phyloP scores from a whole-genome alignment of 2,888 invertebrate genomes.

The Conops quadrifasciatus region DNA sequence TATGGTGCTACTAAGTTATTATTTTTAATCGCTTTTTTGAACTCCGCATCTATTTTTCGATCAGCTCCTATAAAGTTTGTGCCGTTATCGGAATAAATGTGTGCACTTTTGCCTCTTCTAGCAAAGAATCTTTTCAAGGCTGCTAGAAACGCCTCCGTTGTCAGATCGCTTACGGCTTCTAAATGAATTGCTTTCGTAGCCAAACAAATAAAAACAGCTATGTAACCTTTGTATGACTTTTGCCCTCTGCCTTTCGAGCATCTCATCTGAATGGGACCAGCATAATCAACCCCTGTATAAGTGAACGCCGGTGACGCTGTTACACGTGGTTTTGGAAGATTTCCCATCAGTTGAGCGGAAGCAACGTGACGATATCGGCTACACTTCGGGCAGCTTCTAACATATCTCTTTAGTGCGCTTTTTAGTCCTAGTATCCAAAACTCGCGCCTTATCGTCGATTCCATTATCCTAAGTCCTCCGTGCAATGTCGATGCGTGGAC shows the following conservation, averaged over 20 bases:
- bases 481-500: not conserved
- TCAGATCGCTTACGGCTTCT: conserved; percentile 4
- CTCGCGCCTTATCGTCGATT: not conserved
- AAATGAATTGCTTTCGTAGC: conserved; percentile 23
- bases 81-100: not conserved
- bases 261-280: not conserved
- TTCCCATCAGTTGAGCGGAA: too few species aligned
- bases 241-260: not conserved
- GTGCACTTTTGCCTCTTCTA: not conserved
- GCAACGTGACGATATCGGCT: not conserved
- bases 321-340: not conserved
- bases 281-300: conserved; percentile 20
- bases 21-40: conserved; percentile 11
- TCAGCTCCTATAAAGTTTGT: not conserved
- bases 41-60: not conserved
- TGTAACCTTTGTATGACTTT: conserved; percentile 11
- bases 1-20: not conserved
- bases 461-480: not conserved
- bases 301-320: not conserved
- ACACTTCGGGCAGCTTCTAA: not conserved
- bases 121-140: conserved; percentile 8
- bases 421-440: not conserved
- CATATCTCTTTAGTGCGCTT: not conserved
- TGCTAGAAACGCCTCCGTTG: too few species aligned
- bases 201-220: conserved; percentile 12